phyloP scores from a whole-genome alignment of 1,140 invertebrate genomes.

The Pseudomyrmex pallidus region DNA sequence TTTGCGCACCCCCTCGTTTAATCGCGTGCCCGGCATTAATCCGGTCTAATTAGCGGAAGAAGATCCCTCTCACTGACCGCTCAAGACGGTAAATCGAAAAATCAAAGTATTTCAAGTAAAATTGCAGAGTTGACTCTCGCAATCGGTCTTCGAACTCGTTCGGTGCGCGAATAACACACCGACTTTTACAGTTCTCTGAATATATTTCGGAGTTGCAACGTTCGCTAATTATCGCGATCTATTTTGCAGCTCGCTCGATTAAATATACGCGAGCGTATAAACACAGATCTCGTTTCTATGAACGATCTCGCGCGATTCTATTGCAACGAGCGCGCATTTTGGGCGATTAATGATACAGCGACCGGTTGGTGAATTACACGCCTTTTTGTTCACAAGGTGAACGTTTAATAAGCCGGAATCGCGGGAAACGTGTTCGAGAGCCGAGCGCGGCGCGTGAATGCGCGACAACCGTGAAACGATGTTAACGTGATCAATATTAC shows the following conservation, averaged over 20 bases:
- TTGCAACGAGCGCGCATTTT: neutral
- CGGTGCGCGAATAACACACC: neutral
- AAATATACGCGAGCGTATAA: conserved; percentile 30
- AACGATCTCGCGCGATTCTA: conserved; percentile 20
- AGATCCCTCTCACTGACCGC: neutral
- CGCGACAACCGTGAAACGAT: conserved; percentile 52
- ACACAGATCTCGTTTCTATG: conserved; percentile 9
- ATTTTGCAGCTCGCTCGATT: conserved; percentile 2
- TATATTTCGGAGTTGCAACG: neutral
- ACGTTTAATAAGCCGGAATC: conserved; percentile 54
- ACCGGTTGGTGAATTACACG: conserved; percentile 32
- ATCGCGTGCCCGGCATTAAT: neutral
- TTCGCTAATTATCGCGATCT: conserved; percentile 6
- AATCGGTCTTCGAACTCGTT: neutral
- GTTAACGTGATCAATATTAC: conserved; percentile 61
- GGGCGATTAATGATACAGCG: conserved; percentile 16
- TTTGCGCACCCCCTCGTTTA: neutral
- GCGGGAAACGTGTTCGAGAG: neutral
- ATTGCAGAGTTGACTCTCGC: neutral
- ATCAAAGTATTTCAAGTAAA: conserved; percentile 22
- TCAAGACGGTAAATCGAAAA: neutral
- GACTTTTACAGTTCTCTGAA: conserved; percentile 2
- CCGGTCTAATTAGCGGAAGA: neutral
- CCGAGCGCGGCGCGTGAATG: conserved; percentile 8
- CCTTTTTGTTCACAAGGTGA: neutral